Evolutionary conservation across 2,888 invertebrate genomes (phyloP), one percentile per base, ranked within the genome.

Genomic region (Lapara coniferarum): DNA sequence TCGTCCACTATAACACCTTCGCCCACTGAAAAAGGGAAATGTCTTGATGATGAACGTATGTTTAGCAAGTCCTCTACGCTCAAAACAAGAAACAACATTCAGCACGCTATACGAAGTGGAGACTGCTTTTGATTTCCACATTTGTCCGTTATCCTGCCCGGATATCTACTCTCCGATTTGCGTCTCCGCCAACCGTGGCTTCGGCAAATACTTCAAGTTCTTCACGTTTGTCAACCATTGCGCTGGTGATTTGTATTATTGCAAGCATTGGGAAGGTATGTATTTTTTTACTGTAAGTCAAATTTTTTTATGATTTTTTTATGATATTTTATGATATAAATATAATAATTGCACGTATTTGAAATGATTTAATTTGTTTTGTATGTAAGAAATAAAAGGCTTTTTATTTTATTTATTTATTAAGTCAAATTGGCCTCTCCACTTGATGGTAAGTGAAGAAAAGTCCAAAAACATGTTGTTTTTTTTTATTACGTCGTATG

Each of bases 211-310:
- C 67, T 84, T 85, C 74, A 89, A 89, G 71, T 80, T 86, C 52
- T 78, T 78, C 19, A 84, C 79, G 0, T 91, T 90, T 37, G 76
- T 85, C 0, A 91, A 89, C 71, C 90, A 90, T 19, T 91, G 91
- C 52, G 70, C 73, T 0, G 84, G 80, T 0, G 88, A 90, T 53
- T 0, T 81, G 8, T 90, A 87, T 58, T 91, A 89, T 69, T 91
- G 91, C 72, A 77, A 80, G 51, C 69, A 88, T 71, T 82, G 74
- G 72, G 53, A 75, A 59, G 87, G 91, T 89, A 14, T 71, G 78
- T 67, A 7, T 55, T 12, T 52, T 19, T 1, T 56, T 7, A 37
- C 37, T 1, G 25, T 25, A 25, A 25, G 25, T 25, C 25, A 25
- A 25, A 25, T 25, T 25, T n/a, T n/a, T n/a, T n/a, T n/a, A n/a